These are phyloP conservation scores for Palythoa heliodiscus DNA, from an alignment of 92 coral and sea anemone species.

Conservation along the genomic window DNA sequence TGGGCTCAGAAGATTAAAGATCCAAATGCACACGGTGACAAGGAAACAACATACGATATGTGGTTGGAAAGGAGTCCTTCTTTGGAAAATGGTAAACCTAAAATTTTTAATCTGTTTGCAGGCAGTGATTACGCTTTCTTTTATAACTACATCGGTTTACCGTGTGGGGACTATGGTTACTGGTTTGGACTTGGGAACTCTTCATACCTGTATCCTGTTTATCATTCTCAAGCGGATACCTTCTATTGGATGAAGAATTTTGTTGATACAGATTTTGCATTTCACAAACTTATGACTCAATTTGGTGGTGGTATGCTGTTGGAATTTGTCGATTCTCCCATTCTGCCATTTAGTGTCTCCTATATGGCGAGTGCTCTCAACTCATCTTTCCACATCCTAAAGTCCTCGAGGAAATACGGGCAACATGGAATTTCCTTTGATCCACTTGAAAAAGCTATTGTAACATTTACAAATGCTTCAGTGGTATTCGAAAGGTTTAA, in stretches of 20 bases:
- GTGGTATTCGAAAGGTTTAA: conserved; percentile 54
- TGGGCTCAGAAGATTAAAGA: conserved; percentile 74
- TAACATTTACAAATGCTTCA: conserved; percentile 60
- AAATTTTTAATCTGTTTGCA: conserved; percentile 64
- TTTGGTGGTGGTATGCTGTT: conserved; percentile 79
- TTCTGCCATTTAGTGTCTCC: conserved; percentile 73
- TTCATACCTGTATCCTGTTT: conserved; percentile 80
- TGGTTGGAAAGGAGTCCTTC: conserved; percentile 79
- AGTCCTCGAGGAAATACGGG: conserved; percentile 53
- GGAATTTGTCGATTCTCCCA: conserved; percentile 75
- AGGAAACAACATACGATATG: conserved; percentile 68
- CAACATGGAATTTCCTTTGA: conserved; percentile 48
- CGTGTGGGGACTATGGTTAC: conserved; percentile 91
- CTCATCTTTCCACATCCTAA: conserved; percentile 58
- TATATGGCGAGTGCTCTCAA: conserved; percentile 72
- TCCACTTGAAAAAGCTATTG: conserved; percentile 68
- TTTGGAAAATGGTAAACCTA: conserved; percentile 59
- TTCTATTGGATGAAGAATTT: conserved; percentile 84
- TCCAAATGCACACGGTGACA: conserved; percentile 59
- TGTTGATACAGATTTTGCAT: conserved; percentile 77
- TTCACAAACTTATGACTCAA: conserved; percentile 84
- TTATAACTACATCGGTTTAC: conserved; percentile 88
- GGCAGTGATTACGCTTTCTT: conserved; percentile 92
- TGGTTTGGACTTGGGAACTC: conserved; percentile 67
- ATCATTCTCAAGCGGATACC: conserved; percentile 90